Percentiles rank a stretch among this genome's conserved stretches.
These are phyloP conservation scores for Strongylocentrotus purpuratus DNA, from an alignment of 35 echinoderm and acorn worm genomes.

Conservation along the genomic window DNA sequence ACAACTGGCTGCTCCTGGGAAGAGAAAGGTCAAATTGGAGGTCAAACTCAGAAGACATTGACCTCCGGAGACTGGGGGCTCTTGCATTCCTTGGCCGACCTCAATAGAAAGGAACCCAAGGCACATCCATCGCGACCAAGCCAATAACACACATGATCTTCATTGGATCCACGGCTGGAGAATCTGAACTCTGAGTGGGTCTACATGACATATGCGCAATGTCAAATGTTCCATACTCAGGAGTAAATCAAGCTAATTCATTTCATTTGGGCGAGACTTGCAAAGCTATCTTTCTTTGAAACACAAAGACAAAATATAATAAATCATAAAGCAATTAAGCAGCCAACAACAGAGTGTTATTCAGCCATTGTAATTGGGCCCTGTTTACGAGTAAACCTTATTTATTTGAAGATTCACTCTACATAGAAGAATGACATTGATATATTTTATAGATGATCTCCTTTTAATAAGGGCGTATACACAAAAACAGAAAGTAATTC, in stretches of 20 bases:
- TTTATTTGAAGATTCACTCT: no score
- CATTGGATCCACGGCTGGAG: no score
- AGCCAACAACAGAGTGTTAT: not conserved
- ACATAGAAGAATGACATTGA: no score
- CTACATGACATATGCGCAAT: not conserved
- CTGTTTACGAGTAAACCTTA: not conserved
- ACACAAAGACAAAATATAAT: not conserved
- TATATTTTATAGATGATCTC: no score
- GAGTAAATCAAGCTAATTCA: not conserved
- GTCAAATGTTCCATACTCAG: not conserved
- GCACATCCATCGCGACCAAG: not conserved
- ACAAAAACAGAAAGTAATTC: no score
- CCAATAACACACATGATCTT: not conserved
- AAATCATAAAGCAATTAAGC: not conserved
- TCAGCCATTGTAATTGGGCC: not conserved
- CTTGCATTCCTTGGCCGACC: not conserved
- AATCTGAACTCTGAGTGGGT: not conserved
- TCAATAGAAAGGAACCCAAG: not conserved
- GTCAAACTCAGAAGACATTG: not conserved
- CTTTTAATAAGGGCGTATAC: no score
- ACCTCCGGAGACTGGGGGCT: not conserved
- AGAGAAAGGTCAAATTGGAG: not conserved
- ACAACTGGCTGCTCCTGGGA: not conserved
- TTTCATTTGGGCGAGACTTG: not conserved
- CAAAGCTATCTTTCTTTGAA: not conserved